Evolutionary conservation across 2,888 invertebrate genomes (phyloP).

Genomic region (Argyra leucocephala): DNA sequence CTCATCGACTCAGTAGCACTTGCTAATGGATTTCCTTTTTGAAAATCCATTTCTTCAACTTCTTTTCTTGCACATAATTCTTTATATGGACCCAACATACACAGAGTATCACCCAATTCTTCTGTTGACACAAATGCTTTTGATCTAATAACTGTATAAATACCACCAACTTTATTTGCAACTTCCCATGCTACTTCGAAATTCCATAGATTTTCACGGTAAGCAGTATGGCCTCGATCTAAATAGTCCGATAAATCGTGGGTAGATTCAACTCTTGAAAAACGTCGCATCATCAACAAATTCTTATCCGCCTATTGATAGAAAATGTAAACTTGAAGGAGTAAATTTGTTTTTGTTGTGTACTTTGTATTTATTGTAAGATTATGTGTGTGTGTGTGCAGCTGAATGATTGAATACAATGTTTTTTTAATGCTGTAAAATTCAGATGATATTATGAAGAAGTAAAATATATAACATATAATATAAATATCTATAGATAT

Average conservation of each 20-base stretch:
- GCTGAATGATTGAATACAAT: too few relatives aligned
- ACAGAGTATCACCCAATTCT: constrained; percentile 96
- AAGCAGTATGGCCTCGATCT: constrained; percentile 78
- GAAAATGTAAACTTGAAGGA: not conserved
- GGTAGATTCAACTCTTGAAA: constrained; percentile 75
- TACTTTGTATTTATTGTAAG: not conserved
- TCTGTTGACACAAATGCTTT: constrained; percentile 95
- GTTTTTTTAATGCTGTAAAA: not conserved
- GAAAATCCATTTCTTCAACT: constrained; percentile 86
- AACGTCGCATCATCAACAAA: constrained; percentile 56
- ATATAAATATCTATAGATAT: not conserved
- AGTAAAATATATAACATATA: not conserved
- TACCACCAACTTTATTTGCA: constrained; percentile 98
- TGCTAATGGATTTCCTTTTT: constrained; percentile 61
- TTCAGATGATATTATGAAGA: not conserved
- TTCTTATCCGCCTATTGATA: not conserved
- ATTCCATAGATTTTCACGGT: constrained; percentile 86
- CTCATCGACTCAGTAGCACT: constrained; percentile 69
- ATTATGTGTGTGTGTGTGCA: not conserved
- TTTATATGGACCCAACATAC: constrained; percentile 89
- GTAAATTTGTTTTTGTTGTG: not conserved
- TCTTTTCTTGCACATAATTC: constrained; percentile 88
- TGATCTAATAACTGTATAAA: constrained; percentile 96
- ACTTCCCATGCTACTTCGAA: constrained; percentile 99
- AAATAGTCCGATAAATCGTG: constrained; percentile 67